phyloP scores from a whole-genome alignment of 2,888 invertebrate genomes.

The Rhabditophanes sp. region DNA sequence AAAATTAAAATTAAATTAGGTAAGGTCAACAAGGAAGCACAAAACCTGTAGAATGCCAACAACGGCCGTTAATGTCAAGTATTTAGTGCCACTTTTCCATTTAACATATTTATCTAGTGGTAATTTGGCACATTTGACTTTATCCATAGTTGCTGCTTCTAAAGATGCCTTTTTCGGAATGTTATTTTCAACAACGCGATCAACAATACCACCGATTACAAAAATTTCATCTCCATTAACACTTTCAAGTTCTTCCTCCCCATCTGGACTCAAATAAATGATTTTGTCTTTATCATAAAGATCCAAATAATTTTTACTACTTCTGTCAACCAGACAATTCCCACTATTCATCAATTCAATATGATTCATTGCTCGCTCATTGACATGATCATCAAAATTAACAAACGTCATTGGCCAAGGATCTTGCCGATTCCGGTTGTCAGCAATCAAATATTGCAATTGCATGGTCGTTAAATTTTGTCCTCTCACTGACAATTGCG shows the following conservation, averaged over 20 bases:
- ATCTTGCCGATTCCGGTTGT: slow-evolving; percentile 13
- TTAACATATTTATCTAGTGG: slow-evolving; percentile 18
- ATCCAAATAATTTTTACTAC: slow-evolving; percentile 14
- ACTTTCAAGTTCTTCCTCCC: slow-evolving; percentile 19
- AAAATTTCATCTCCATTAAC: slow-evolving; percentile 14
- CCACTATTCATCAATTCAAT: slow-evolving; percentile 4
- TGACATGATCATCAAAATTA: slow-evolving; percentile 17
- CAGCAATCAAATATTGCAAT: slow-evolving; percentile 18
- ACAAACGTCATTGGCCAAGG: slow-evolving; percentile 31
- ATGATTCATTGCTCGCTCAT: slow-evolving; percentile 3
- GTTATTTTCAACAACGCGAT: slow-evolving; percentile 25
- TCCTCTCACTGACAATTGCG: slow-evolving; percentile 21
- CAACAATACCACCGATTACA: slow-evolving; percentile 41
- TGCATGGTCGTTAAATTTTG: slow-evolving; percentile 27
- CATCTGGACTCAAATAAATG: slow-evolving; percentile 34
- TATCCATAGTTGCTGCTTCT: slow-evolving; percentile 21
- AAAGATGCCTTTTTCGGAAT: slow-evolving; percentile 24
- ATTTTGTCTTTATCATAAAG: slow-evolving; percentile 12
- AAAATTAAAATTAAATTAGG: too few relatives aligned
- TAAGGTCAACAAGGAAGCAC: too few relatives aligned
- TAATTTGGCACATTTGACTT: slow-evolving; percentile 16
- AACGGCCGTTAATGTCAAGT: slow-evolving; percentile 31
- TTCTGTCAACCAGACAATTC: slow-evolving; percentile 2
- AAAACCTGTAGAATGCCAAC: slow-evolving; percentile 25
- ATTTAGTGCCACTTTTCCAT: slow-evolving; percentile 23